Base-by-base conservation (phyloP, 2,888 invertebrate genomes). In the Dryobota labecula region DNA sequence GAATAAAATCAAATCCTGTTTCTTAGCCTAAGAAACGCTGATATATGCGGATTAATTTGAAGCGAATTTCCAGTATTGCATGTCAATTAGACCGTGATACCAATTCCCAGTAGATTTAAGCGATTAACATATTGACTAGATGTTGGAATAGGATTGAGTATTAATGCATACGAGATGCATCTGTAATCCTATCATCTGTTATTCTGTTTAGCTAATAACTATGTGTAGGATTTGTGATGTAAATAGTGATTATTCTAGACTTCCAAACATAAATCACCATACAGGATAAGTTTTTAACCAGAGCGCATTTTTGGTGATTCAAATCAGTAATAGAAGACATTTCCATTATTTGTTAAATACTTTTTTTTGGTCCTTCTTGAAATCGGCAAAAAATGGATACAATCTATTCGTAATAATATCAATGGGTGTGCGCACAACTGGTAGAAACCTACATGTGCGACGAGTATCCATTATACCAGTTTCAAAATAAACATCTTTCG, bases 101-200 rank as follows among this genome's bases (percentile, higher is more conserved):
- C 68, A 68, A 78, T 68, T 54, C 56, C 41, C 51, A 58, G 20
- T 45, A 27, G 53, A 66, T 27, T 41, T 7, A 27, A 49, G 27
- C 43, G 43, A 80, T 67, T 77, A 79, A 64, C 71, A 66, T 73
- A 78, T 80, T 76, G 65, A 80, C 60, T 73, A 69, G 33, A 65
- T 33, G 30, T 60, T 60, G 38, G 3, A 76, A 72, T 78, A 47
- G 49, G 54, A 65, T 63, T 64, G 11, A 15, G 49, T 15, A 67
- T 36, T 61, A 51, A 45, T 71, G 66, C 69, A 71, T 58, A 54
- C 43, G 54, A 30, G 30, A 80, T 78, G 76, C 58, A 80, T 66
- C 13, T 33, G 24, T 67, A 72, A 79, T 76, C 60, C 30, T 45
- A 67, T 56, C 62, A 63, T 69, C 20, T 41, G 9, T 20, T 41